Percentiles rank a stretch among this genome's conserved stretches.
phyloP scores from a whole-genome alignment of 1,140 invertebrate species.

The Solenopsis invicta region DNA sequence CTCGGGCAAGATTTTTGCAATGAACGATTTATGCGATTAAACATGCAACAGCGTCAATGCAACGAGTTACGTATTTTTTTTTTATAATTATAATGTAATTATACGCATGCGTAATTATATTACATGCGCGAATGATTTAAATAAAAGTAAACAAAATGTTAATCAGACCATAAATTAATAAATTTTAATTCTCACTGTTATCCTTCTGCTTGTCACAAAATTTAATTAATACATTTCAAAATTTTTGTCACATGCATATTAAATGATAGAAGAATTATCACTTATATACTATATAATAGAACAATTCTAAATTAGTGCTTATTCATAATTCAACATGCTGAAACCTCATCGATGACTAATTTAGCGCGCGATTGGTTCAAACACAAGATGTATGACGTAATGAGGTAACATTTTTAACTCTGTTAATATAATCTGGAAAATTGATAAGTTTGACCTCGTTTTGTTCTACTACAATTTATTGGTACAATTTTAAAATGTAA shows the following conservation, averaged over 20 bases:
- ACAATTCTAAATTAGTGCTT: background rate
- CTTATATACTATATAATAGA: too few species aligned
- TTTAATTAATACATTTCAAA: background rate
- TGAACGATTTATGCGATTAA: conserved; percentile 32
- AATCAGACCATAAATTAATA: conserved; percentile 22
- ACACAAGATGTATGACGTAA: background rate
- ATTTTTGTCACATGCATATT: background rate
- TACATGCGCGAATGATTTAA: conserved; percentile 19
- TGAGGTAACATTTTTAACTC: conserved; percentile 21
- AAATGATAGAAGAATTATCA: background rate
- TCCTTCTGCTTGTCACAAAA: background rate
- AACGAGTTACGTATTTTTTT: conserved; percentile 35
- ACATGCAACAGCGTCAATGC: background rate
- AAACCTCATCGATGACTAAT: background rate
- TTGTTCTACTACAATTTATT: background rate
- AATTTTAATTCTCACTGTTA: conserved; percentile 27
- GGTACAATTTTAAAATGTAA: conserved; percentile 8
- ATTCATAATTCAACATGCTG: background rate
- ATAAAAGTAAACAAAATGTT: conserved; percentile 38
- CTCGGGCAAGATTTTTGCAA: background rate
- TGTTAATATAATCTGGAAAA: background rate
- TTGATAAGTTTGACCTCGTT: background rate
- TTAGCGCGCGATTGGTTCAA: background rate
- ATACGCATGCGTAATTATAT: conserved; percentile 23
- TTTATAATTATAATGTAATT: conserved; percentile 29